Evolutionary conservation across 2,888 invertebrate genomes (phyloP).

Genomic region (Andrena bicolor): DNA sequence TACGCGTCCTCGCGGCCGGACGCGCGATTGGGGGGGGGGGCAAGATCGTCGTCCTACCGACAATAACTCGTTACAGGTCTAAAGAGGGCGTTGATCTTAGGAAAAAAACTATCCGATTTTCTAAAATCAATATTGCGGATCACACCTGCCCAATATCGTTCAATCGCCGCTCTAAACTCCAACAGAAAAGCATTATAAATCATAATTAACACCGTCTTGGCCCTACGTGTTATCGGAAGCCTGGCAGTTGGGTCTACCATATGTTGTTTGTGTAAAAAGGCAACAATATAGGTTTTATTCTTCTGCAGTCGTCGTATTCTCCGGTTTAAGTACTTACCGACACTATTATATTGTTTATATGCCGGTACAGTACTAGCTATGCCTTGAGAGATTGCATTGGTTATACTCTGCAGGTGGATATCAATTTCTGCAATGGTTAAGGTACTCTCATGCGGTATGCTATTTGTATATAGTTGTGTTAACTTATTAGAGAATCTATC

Average conservation of each 20-base stretch:
- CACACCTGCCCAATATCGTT: background rate
- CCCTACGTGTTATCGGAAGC: too few species aligned
- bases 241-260: background rate
- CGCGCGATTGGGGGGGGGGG: too few species aligned
- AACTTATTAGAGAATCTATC: too few species aligned
- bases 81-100: background rate
- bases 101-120: conserved; percentile 1
- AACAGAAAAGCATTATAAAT: background rate
- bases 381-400: background rate
- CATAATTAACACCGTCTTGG: background rate
- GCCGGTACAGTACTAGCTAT: background rate
- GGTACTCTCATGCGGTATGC: too few species aligned
- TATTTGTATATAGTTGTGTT: too few species aligned
- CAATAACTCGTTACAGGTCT: too few species aligned
- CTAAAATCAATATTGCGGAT: background rate
- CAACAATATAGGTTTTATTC: background rate
- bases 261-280: background rate
- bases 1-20: too few species aligned
- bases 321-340: background rate
- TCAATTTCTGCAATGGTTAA: too few species aligned
- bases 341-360: background rate
- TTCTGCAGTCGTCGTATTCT: background rate
- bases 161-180: background rate
- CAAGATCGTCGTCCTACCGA: too few species aligned
- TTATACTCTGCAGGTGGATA: background rate